These are phyloP conservation scores for Noctilio leporinus DNA, from an alignment of 2,113 vertebrate species.

Conservation along the genomic window DNA sequence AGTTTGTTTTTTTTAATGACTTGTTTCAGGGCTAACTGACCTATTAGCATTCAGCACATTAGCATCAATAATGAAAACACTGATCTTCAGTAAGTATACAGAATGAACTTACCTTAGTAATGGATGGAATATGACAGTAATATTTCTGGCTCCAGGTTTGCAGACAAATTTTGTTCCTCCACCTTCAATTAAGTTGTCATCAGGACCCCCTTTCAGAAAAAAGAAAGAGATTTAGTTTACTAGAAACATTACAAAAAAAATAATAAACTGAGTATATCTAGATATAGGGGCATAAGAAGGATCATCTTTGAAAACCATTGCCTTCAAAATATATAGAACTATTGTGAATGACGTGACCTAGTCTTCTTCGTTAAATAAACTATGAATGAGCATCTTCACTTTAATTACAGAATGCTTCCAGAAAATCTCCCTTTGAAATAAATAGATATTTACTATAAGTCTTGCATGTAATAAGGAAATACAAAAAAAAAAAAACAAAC, in stretches of 20 bases:
- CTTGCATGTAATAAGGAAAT: neutral
- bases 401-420: neutral
- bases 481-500: neutral
- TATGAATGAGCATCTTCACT: neutral
- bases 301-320: neutral
- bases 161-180: constrained; percentile 98
- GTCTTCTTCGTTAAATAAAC: neutral
- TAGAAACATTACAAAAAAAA: constrained; percentile 22
- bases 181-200: constrained; percentile 98
- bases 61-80: constrained; percentile 49
- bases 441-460: neutral
- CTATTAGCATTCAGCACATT: neutral
- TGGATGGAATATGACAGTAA: constrained; percentile 97
- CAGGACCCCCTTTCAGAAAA: constrained; percentile 87
- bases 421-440: neutral
- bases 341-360: neutral
- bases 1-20: neutral
- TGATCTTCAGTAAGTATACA: neutral
- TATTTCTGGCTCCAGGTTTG: constrained; percentile 97
- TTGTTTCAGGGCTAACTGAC: neutral
- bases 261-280: neutral
- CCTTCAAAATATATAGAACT: neutral
- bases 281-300: neutral
- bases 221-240: neutral
- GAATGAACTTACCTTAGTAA: constrained; percentile 87